Percentiles rank a stretch among this genome's conserved stretches.
phyloP scores from a whole-genome alignment of 2,888 invertebrate species.

The Diarsia brunnea region DNA sequence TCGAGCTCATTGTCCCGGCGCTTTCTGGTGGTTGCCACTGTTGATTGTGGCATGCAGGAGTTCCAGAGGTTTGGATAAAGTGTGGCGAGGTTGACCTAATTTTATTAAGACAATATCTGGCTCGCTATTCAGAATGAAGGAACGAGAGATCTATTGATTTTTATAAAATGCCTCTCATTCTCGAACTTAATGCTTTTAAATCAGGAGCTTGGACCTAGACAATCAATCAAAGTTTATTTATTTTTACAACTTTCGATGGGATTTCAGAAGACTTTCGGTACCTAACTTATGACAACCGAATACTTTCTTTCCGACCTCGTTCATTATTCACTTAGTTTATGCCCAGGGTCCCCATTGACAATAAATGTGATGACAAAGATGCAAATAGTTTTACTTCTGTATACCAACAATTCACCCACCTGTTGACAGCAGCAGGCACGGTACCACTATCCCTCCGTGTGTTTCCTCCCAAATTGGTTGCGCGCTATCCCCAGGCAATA shows the following conservation, averaged over 20 bases:
- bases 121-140: too few relatives aligned
- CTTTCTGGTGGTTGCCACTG: too few relatives aligned
- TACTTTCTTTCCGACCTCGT: not conserved
- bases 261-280: not conserved
- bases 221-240: not conserved
- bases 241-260: not conserved
- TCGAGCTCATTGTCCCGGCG: too few relatives aligned
- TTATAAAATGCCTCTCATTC: too few relatives aligned
- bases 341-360: not conserved
- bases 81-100: too few relatives aligned
- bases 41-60: too few relatives aligned
- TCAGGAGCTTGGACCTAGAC: not conserved
- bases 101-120: too few relatives aligned
- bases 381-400: not conserved
- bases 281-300: not conserved
- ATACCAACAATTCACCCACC: not conserved
- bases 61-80: too few relatives aligned
- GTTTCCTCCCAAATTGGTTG: slow-evolving; percentile 56
- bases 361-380: not conserved
- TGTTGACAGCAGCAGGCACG: not conserved
- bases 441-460: slow-evolving; percentile 24
- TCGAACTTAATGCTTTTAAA: not conserved
- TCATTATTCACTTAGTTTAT: not conserved
- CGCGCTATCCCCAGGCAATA: slow-evolving; percentile 50
- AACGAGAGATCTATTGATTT: too few relatives aligned